Evolutionary conservation across 53 echinoderm and acorn worm genomes (phyloP).

Genomic region (Echinometra lucunter): DNA sequence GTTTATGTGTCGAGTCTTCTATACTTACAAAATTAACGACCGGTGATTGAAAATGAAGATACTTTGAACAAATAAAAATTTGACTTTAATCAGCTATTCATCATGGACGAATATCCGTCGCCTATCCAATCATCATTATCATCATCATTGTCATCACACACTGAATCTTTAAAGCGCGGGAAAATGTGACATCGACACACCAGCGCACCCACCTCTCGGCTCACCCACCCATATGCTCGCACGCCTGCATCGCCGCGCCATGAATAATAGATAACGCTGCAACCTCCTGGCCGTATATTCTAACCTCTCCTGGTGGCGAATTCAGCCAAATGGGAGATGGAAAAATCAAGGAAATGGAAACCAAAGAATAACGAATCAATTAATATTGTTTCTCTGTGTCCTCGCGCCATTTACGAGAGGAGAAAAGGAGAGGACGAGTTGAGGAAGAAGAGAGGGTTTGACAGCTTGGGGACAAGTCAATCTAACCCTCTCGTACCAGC

Average conservation of each 20-base stretch:
- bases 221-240: slow-evolving; percentile 46
- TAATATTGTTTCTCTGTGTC: slow-evolving; percentile 46
- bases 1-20: background rate
- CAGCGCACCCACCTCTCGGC: background rate
- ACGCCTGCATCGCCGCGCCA: background rate
- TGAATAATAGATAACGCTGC: slow-evolving; percentile 44
- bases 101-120: background rate
- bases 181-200: slow-evolving; percentile 53
- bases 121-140: slow-evolving; percentile 5
- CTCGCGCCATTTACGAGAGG: slow-evolving; percentile 51
- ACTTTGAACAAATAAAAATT: background rate
- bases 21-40: background rate
- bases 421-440: background rate
- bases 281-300: background rate
- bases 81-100: background rate
- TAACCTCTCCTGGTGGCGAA: background rate
- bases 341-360: slow-evolving; percentile 61
- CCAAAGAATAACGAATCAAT: slow-evolving; percentile 69
- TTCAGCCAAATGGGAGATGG: slow-evolving; percentile 25
- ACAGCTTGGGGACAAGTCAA: slow-evolving; percentile 52
- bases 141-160: slow-evolving; percentile 10
- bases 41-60: background rate
- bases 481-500: slow-evolving; percentile 53
- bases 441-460: background rate
- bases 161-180: slow-evolving; percentile 31